Evolutionary conservation across 2,113 vertebrate species (phyloP).

Genomic region (Elgaria multicarinata): DNA sequence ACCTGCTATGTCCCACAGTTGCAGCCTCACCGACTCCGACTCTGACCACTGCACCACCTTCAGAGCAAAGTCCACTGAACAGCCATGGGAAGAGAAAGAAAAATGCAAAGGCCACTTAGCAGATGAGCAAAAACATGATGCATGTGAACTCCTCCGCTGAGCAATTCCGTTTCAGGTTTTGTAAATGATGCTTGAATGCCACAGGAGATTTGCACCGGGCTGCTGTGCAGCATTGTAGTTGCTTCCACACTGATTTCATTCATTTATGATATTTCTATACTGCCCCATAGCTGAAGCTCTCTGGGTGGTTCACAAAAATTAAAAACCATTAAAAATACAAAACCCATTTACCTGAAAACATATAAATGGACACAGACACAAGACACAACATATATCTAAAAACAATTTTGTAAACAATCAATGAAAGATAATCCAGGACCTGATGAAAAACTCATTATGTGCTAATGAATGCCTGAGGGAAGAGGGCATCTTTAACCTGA

Average conservation of each 20-base stretch:
- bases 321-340: too few species aligned
- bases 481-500: too few species aligned
- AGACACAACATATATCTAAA: too few species aligned
- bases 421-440: too few species aligned
- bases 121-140: rapidly evolving
- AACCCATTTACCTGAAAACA: too few species aligned
- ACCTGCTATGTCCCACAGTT: slow-evolving; percentile 94
- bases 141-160: rapidly evolving
- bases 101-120: not conserved
- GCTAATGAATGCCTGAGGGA: too few species aligned
- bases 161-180: not conserved
- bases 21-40: slow-evolving; percentile 84
- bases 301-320: too few species aligned
- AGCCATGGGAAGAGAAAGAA: slow-evolving; percentile 9
- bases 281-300: too few species aligned
- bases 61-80: slow-evolving; percentile 88
- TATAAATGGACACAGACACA: too few species aligned
- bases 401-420: too few species aligned
- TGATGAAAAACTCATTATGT: too few species aligned
- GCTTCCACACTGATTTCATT: not conserved
- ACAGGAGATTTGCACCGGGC: rapidly evolving
- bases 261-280: too few species aligned
- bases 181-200: rapidly evolving
- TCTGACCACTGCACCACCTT: slow-evolving; percentile 90
- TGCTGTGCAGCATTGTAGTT: not conserved